Base-by-base conservation (phyloP, 2,113 vertebrate species). In the Okapia johnstoni region DNA sequence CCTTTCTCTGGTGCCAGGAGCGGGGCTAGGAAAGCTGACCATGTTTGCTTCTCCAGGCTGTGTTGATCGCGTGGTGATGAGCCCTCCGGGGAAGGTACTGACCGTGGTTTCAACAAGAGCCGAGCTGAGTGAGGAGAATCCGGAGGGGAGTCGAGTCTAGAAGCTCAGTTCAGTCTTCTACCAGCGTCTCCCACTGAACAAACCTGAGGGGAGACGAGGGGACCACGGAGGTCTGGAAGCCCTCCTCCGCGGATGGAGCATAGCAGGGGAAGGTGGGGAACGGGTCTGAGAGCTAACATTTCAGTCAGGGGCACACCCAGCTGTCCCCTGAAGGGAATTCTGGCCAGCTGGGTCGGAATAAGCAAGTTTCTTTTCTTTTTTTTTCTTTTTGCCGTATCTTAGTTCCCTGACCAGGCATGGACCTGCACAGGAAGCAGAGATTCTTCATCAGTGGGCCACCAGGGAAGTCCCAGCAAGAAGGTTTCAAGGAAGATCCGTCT, bases 121-220 rank as follows among this genome's bases (percentile, higher is more conserved):
- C 76, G 95, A 58, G 79, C 25, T 3, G 85, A 54, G 43, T 98
- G 98, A 52, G 95, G 91, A 19, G 96, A 97, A 97, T 99, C 99
- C 99, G 2, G n/a, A 99, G 99, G 97, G 46, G 40, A 90, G 85
- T 25, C 48, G 63, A 63, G 58, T 52, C 98, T 98, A 61, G 12
- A 76, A n/a, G 54, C 66, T 7, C 0, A 15, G 46, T 23, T 66
- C 28, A 15, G 4, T 19, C n/a, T 80, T 36, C 87, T 28, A 26
- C 61, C 15, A 40, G 2, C 0, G 0, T 7, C 54, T 81, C 30
- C 16, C 23, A 26, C 2, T 52, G 25, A 84, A 28, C 48, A 91
- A 40, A 73, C 9, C 30, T 11, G 28, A 14, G 23, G 16, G n/a
- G 84, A 86, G n/a, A 19, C 14, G 50, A 57, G 33, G 70, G 36